Evolutionary conservation across 2,113 vertebrate species (phyloP).

Genomic region (Archocentrus centrarchus): DNA sequence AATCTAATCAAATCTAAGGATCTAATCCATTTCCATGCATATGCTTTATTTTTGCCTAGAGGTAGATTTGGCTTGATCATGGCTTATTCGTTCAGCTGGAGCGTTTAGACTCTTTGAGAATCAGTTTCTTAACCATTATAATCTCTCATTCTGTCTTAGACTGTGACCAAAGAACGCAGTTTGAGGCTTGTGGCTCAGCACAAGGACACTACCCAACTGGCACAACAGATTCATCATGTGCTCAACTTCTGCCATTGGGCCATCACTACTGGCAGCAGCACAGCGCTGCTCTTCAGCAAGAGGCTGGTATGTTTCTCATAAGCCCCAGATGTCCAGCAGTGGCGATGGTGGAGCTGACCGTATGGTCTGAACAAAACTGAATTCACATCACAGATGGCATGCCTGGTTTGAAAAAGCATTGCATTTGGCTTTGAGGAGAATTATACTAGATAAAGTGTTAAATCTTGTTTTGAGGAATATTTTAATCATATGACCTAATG

Average conservation of each 20-base stretch:
- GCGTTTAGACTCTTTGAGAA: neutral
- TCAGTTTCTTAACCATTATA: neutral
- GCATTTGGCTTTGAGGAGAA: neutral
- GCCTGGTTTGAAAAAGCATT: neutral
- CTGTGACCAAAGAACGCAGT: slow-evolving; percentile 95
- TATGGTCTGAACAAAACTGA: neutral
- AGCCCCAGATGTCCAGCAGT: neutral
- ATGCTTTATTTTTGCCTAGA: neutral
- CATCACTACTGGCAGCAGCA: slow-evolving; percentile 94
- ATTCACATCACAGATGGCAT: neutral
- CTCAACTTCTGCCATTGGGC: slow-evolving; percentile 99
- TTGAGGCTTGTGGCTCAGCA: slow-evolving; percentile 92
- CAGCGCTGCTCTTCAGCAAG: slow-evolving; percentile 96
- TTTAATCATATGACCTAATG: neutral
- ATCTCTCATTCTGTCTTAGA: slow-evolving; percentile 75
- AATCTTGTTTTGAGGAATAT: neutral
- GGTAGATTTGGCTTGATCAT: neutral
- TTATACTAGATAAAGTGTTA: neutral
- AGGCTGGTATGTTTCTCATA: slow-evolving; percentile 86
- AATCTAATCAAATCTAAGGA: slow-evolving; percentile 11
- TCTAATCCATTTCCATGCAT: slow-evolving; percentile 10
- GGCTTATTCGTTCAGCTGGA: neutral
- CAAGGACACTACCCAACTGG: slow-evolving; percentile 91
- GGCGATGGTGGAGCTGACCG: neutral
- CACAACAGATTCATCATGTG: slow-evolving; percentile 95